Conservation (phyloP, 92 coral and sea anemone species). For the Plumapathes pennacea region DNA sequence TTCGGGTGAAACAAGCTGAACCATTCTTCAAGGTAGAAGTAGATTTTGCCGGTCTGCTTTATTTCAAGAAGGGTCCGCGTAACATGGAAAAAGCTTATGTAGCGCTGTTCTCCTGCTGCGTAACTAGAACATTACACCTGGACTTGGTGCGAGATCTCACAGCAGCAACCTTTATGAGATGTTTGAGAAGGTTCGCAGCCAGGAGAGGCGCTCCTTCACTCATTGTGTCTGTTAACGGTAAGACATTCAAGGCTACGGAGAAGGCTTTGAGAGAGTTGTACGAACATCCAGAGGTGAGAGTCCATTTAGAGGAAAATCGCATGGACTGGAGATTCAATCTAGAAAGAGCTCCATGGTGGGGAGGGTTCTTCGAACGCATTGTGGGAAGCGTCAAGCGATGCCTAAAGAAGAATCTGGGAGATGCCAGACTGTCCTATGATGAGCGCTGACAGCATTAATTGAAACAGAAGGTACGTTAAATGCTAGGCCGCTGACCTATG, state of each 20-base stretch:
- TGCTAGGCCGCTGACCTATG: conserved; percentile 1
- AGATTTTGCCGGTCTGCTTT: too few species aligned
- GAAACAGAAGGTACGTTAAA: neutral
- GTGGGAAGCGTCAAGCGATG: neutral
- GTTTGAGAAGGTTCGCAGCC: neutral
- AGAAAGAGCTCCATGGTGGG: neutral
- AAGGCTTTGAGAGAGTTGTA: neutral
- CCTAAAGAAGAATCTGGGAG: neutral
- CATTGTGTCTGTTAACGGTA: conserved; percentile 2
- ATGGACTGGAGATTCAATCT: conserved; percentile 2
- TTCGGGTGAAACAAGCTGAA: too few species aligned
- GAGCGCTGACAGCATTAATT: neutral
- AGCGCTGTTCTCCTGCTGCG: conserved; percentile 1
- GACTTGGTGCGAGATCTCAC: neutral
- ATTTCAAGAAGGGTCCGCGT: too few species aligned
- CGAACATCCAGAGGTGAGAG: neutral
- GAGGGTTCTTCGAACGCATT: neutral
- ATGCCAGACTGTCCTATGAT: neutral
- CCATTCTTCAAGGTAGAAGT: too few species aligned
- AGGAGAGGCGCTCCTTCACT: neutral
- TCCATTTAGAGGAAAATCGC: neutral
- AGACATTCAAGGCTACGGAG: conserved; percentile 1
- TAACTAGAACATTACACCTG: conserved; percentile 7
- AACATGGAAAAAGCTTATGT: neutral
- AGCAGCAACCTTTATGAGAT: neutral